Conservation (phyloP, 2,888 invertebrate species). For the Thelaira solivaga region DNA sequence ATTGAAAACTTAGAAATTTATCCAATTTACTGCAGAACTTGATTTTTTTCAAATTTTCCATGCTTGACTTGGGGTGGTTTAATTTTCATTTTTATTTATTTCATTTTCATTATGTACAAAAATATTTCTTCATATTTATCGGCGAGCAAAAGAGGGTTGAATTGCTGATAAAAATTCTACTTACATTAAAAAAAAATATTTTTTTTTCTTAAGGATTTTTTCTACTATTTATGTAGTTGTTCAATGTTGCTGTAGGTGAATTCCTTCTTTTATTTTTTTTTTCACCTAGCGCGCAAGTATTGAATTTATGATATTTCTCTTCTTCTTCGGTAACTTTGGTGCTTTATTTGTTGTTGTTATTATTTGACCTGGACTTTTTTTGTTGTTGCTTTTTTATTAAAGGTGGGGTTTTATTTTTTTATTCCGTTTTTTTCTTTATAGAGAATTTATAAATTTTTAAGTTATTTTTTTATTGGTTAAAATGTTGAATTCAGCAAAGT, state of each 20-base stretch:
- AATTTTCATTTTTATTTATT: constrained; percentile 33
- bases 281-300: constrained; percentile 52
- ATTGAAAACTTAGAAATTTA: too few species aligned
- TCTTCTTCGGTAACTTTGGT: constrained; percentile 18
- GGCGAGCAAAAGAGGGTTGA: constrained; percentile 22
- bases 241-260: constrained; percentile 32
- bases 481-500: constrained; percentile 10
- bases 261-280: constrained; percentile 28
- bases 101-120: constrained; percentile 36
- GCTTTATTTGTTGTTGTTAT: constrained; percentile 47
- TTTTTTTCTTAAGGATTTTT: constrained; percentile 19
- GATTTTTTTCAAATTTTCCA: too few species aligned
- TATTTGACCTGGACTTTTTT: constrained; percentile 58
- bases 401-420: constrained; percentile 59
- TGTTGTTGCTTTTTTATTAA: constrained; percentile 42
- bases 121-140: constrained; percentile 47
- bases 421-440: constrained; percentile 41
- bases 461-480: constrained; percentile 58
- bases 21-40: too few species aligned
- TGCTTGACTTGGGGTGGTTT: constrained; percentile 17
- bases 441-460: constrained; percentile 58
- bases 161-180: neutral
- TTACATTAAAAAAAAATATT: constrained; percentile 37
- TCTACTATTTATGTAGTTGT: neutral
- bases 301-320: constrained; percentile 65